A percentile compares a stretch with the other conserved stretches of the same genome.
Conservation (phyloP, 1,140 invertebrate genomes). For the Saxidomus purpurata region DNA sequence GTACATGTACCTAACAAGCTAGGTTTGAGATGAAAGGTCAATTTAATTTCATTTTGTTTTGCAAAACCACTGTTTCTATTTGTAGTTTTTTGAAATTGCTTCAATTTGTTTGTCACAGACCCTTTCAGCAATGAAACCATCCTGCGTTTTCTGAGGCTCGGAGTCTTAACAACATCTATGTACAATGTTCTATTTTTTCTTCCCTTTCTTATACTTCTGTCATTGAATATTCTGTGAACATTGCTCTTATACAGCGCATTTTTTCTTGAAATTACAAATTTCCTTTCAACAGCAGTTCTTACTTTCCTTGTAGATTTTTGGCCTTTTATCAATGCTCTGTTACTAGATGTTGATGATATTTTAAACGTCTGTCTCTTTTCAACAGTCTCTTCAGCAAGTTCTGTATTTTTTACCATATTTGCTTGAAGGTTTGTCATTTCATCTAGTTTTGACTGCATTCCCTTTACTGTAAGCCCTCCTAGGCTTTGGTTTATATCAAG, state of each 20-base stretch:
- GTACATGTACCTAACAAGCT: background rate
- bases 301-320: background rate
- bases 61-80: background rate
- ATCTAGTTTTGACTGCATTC: background rate
- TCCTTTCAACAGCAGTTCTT: background rate
- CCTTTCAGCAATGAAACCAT: background rate
- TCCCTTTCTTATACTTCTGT: background rate
- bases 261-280: background rate
- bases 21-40: constrained; percentile 7
- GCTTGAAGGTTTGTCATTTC: background rate
- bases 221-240: background rate
- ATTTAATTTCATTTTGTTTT: background rate
- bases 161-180: background rate
- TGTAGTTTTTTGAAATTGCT: background rate
- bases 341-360: background rate
- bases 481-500: background rate
- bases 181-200: background rate
- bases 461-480: too few species aligned
- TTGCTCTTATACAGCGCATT: background rate
- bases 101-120: constrained; percentile 17
- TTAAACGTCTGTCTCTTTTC: background rate
- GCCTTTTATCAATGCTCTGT: background rate
- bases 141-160: background rate
- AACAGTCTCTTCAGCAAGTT: background rate
- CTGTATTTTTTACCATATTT: background rate